phyloP scores from a whole-genome alignment of 2,113 vertebrate species.

The Colaptes auratus region DNA sequence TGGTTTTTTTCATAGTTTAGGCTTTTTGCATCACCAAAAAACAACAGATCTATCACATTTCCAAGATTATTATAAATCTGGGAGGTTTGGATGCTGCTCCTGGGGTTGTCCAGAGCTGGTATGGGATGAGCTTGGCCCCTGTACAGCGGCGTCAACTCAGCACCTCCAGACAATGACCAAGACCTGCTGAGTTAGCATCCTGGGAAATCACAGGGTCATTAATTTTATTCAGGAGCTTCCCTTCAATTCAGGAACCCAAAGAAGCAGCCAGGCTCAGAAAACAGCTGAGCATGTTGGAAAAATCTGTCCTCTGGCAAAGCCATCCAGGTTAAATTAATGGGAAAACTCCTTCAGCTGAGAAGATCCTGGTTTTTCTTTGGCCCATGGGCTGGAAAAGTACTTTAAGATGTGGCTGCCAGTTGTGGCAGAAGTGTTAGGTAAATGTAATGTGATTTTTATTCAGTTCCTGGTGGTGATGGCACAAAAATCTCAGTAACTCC shows the following conservation, averaged over 20 bases:
- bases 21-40: not conserved
- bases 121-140: not conserved
- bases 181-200: not conserved
- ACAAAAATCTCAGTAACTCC: not conserved
- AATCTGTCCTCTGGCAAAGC: not conserved
- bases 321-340: not conserved
- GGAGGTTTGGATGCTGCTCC: not conserved
- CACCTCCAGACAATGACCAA: not conserved
- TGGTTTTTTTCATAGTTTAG: not conserved
- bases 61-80: not conserved
- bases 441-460: conserved; percentile 22
- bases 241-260: not conserved
- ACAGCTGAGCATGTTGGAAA: not conserved
- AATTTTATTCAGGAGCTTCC: not conserved
- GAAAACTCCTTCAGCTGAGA: conserved; percentile 12
- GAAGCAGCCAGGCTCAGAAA: not conserved
- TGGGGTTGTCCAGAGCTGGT: not conserved
- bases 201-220: fast-evolving
- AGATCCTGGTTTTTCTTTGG: not conserved
- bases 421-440: not conserved
- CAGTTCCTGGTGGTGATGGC: not conserved
- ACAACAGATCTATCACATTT: not conserved
- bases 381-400: not conserved
- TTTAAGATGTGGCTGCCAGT: not conserved
- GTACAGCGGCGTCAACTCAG: not conserved